A percentile compares a stretch with the other conserved stretches of the same genome.
phyloP scores from a whole-genome alignment of 2,113 vertebrate species.

The Lophius piscatorius region DNA sequence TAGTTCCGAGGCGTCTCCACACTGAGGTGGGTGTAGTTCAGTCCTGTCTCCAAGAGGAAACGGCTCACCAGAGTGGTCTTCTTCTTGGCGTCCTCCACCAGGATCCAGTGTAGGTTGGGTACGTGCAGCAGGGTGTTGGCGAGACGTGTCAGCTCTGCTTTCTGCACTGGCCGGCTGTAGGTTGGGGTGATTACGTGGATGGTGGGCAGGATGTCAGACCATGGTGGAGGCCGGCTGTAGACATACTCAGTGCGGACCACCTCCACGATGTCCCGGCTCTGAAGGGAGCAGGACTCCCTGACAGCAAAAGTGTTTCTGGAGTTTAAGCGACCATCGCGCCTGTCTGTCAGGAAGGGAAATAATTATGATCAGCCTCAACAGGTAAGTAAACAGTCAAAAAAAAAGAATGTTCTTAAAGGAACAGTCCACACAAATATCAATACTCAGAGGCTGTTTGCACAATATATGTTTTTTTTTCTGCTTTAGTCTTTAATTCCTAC shows the following conservation, averaged over 20 bases:
- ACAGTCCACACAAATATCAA: no score
- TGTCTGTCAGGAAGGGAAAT: conserved; percentile 79
- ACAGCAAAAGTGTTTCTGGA: conserved; percentile 78
- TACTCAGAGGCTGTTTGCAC: no score
- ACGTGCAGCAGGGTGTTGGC: conserved; percentile 96
- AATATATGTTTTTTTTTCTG: no score
- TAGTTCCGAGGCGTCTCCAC: conserved; percentile 98
- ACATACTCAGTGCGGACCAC: conserved; percentile 93
- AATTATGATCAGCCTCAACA: no score
- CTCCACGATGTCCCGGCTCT: conserved; percentile 85
- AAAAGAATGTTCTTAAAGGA: no score
- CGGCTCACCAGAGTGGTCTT: conserved; percentile 89
- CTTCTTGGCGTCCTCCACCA: conserved; percentile 95
- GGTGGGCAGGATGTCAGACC: conserved; percentile 95
- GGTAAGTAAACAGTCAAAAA: no score
- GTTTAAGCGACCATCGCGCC: conserved; percentile 77
- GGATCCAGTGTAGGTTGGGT: conserved; percentile 97
- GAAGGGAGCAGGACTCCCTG: conserved; percentile 86
- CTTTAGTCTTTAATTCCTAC: no score
- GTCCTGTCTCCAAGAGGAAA: conserved; percentile 91
- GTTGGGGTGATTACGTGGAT: conserved; percentile 98
- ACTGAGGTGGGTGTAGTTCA: conserved; percentile 98
- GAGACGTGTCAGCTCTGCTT: conserved; percentile 94
- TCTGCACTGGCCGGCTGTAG: conserved; percentile 96
- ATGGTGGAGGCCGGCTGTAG: conserved; percentile 93